These are phyloP conservation scores for Sapajus apella DNA, from an alignment of 2,113 vertebrate genomes.

Conservation along the genomic window DNA sequence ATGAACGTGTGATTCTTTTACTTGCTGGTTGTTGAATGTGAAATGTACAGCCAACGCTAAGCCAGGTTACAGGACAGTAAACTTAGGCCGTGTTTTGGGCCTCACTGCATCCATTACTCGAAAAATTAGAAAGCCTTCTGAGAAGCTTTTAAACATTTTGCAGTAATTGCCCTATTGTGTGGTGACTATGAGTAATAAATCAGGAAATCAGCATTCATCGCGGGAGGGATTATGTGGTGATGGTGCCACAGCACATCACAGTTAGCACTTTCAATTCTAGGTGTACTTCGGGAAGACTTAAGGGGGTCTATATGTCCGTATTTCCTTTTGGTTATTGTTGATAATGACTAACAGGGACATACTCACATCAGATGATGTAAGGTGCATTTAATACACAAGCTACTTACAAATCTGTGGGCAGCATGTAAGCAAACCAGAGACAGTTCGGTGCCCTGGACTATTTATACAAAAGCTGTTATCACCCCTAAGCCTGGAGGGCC, in stretches of 20 bases:
- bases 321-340: neutral
- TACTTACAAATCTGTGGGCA: neutral
- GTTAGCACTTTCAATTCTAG: neutral
- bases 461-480: neutral
- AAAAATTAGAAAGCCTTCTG: neutral
- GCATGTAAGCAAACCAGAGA: neutral
- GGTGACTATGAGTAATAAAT: neutral
- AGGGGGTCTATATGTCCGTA: neutral
- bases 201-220: neutral
- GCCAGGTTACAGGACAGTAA: neutral
- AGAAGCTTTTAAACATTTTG: neutral
- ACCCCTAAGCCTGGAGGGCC: neutral
- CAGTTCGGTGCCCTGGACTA: neutral
- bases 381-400: neutral
- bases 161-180: neutral
- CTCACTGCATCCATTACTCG: neutral
- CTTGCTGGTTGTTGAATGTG: neutral
- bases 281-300: neutral
- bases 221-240: neutral
- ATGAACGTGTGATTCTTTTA: neutral
- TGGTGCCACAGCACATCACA: no score
- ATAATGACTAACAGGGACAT: neutral
- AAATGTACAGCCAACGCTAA: neutral
- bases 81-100: neutral
- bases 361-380: neutral